Conservation (phyloP, 1,140 invertebrate genomes). For the Atta texana region DNA sequence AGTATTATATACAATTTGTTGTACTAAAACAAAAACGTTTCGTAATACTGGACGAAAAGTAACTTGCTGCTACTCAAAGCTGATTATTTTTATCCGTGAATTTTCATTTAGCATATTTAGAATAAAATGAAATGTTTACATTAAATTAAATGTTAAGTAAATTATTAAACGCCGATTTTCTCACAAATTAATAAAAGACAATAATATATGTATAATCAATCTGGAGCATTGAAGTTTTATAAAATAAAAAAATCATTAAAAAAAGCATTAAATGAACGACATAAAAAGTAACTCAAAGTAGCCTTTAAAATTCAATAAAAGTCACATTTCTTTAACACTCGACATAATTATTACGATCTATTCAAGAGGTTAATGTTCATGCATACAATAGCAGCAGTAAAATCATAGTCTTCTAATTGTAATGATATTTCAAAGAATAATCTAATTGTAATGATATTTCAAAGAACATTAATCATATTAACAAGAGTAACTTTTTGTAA, state of each 20-base stretch:
- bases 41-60: too few species aligned
- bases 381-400: background rate
- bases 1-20: too few species aligned
- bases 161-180: background rate
- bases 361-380: background rate
- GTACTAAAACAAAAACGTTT: too few species aligned
- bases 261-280: background rate
- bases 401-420: background rate
- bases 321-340: background rate
- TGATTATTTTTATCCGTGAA: too few species aligned
- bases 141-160: too few species aligned
- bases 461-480: conserved; percentile 3
- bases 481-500: background rate
- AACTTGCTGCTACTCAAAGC: too few species aligned
- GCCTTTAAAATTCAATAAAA: background rate
- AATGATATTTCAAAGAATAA: background rate
- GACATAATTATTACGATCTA: background rate
- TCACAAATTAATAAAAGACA: background rate
- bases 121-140: too few species aligned
- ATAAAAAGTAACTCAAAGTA: background rate
- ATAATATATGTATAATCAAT: background rate
- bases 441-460: background rate
- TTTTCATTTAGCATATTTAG: too few species aligned
- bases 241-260: background rate
- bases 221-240: background rate